Conservation (phyloP, 1,140 invertebrate species). For the Phthorimaea operculella region DNA sequence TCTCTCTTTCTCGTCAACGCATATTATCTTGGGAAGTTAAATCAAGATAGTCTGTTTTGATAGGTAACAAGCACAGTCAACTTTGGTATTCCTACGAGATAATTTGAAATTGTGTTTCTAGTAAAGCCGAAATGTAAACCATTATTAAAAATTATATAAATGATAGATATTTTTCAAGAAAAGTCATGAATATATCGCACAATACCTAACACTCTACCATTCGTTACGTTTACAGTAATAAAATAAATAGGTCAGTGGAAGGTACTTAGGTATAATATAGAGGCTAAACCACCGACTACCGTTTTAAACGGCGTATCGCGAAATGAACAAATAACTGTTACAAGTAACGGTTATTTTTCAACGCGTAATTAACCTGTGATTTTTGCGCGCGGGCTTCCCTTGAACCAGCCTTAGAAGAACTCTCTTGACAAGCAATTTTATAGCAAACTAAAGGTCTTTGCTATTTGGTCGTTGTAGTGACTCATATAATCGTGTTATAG, state of each 20-base stretch:
- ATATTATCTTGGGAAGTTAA: too few species aligned
- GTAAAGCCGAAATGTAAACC: too few species aligned
- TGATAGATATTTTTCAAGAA: too few species aligned
- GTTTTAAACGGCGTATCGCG: slow-evolving; percentile 25
- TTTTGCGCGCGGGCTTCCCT: slow-evolving; percentile 11
- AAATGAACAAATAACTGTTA: slow-evolving; percentile 41
- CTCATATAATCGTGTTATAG: not conserved
- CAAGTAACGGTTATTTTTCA: slow-evolving; percentile 31
- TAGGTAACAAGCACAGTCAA: too few species aligned
- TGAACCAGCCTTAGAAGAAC: not conserved
- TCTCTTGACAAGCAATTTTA: not conserved
- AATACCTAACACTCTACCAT: not conserved
- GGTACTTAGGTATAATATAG: slow-evolving; percentile 1
- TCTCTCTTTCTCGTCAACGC: too few species aligned
- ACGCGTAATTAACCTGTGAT: slow-evolving; percentile 26
- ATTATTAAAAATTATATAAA: too few species aligned
- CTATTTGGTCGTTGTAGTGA: not conserved
- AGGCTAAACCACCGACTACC: slow-evolving; percentile 23
- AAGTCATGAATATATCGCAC: too few species aligned
- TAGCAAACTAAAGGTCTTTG: not conserved
- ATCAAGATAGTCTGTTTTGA: too few species aligned
- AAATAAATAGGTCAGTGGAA: not conserved
- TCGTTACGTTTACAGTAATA: not conserved
- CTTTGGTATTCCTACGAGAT: too few species aligned
- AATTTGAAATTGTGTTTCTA: too few species aligned